Percentiles rank a stretch among this genome's conserved stretches.
Evolutionary conservation across 2,113 vertebrate genomes (phyloP).

Genomic region (Mormyrus lacerda): DNA sequence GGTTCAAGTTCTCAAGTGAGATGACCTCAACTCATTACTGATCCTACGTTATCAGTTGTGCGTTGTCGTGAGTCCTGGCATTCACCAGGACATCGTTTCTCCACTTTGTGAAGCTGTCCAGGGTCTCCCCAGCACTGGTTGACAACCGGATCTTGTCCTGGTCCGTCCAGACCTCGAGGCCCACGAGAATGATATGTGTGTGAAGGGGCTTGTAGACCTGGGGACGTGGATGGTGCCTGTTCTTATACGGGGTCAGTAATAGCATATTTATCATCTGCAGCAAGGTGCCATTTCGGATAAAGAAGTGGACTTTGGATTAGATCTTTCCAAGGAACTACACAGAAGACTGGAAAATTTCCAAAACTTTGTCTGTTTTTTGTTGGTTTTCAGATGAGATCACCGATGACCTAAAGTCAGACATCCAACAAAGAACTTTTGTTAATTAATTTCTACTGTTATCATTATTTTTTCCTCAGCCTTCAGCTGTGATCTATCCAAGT

Average conservation of each 20-base stretch:
- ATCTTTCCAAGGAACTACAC: not conserved
- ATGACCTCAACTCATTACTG: not conserved
- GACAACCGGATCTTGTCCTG: constrained; percentile 49
- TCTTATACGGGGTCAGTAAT: not conserved
- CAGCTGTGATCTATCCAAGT: not conserved
- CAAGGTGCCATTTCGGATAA: not conserved
- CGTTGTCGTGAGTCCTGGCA: constrained; percentile 56
- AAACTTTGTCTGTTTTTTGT: not conserved
- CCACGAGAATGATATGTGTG: constrained; percentile 51
- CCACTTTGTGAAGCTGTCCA: constrained; percentile 59
- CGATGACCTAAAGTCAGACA: not conserved
- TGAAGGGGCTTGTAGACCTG: constrained; percentile 62
- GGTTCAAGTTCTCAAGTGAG: not conserved
- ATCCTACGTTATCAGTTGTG: constrained; percentile 68
- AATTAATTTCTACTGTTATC: not conserved
- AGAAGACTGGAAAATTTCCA: not conserved
- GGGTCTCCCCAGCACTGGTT: constrained; percentile 8
- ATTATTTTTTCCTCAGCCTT: not conserved
- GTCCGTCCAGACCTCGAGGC: constrained; percentile 62
- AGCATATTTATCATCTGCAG: not conserved
- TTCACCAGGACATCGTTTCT: constrained; percentile 28
- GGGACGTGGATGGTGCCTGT: too few relatives aligned
- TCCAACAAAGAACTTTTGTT: not conserved
- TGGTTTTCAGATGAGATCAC: not conserved
- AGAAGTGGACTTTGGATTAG: not conserved